A percentile compares a stretch with the other conserved stretches of the same genome.
These are phyloP conservation scores for Syrmaticus mikado DNA, from an alignment of 2,113 vertebrate genomes.

Conservation along the genomic window DNA sequence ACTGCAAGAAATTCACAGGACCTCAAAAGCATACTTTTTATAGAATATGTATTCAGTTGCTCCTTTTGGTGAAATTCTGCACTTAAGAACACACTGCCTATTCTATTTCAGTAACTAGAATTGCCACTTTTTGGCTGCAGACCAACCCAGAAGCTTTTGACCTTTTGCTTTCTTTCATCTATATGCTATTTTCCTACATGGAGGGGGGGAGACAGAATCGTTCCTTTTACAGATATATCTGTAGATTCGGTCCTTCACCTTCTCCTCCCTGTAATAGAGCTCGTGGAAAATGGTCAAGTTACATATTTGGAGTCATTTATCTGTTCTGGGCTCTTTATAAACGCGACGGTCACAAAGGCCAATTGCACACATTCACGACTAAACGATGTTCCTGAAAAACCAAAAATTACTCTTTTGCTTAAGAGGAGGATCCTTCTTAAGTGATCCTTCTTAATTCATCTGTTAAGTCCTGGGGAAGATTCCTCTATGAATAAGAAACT, in stretches of 20 bases:
- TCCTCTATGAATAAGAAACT: not conserved
- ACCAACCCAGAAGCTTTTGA: not conserved
- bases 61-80: conserved; percentile 2
- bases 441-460: not conserved
- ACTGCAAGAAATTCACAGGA: not conserved
- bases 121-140: not conserved
- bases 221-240: not conserved
- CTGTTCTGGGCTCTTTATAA: not conserved
- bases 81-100: not conserved
- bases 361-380: not conserved
- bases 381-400: not conserved
- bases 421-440: too few species aligned
- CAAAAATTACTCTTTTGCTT: not conserved
- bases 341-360: not conserved
- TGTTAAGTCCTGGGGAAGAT: not conserved
- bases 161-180: not conserved
- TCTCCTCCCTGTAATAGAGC: not conserved
- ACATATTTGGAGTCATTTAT: not conserved
- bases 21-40: not conserved
- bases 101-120: conserved; percentile 5
- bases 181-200: not conserved
- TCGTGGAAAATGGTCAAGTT: not conserved
- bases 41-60: conserved; percentile 15
- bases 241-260: not conserved
- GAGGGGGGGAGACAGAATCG: not conserved